Base-by-base conservation (phyloP, 2,797 vertebrate genomes). In the Cyclopterus lumpus region DNA sequence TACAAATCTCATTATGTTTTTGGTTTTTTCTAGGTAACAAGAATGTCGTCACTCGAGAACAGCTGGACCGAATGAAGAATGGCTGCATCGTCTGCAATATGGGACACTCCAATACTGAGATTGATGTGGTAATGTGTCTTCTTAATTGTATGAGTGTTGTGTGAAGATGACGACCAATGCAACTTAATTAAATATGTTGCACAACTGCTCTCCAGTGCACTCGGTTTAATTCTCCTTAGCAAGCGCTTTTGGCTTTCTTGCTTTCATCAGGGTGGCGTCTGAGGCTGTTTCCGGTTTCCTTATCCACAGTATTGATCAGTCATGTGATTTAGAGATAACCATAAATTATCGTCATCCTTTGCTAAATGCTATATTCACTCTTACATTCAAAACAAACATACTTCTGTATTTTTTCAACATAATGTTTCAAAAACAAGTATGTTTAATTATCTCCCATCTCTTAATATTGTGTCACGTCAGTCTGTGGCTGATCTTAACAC, bases 21-120 rank as follows among this genome's bases (percentile, higher is more conserved):
- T 38, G 77, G 3, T 40, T 40, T 40, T 40, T 63, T 61, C 11
- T 67, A 99, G 98, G 98, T 71, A 99, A 99, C 90, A 99, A 99
- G 92, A 99, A 99, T 3, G 97, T 99, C 0, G 98, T 99, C 76
- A 98, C 96, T 61, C 95, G 98, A 83, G 98, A 99, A 46, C 97
- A 98, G 65, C 94, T 99, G 83, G 98, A 99, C 74, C 93, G 98
- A 49, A 98, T 99, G 97, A 99, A 99, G 88, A 99, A 99, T 59
- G 97, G 98, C 84, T 99, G 97, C 88, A 99, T 99, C 1, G 97
- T 99, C 2, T 99, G 98, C 91, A 99, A 99, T 71, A 99, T 99
- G 98, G 98, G 98, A 59, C 98, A 99, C 84, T 99, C 98, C 90
- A 99, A 99, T 87, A 99, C 98, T 0, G 98, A 99, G 93, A 99